These are phyloP conservation scores for Acanthaster planci DNA, from an alignment of 35 echinoderm and acorn worm species.

Conservation along the genomic window DNA sequence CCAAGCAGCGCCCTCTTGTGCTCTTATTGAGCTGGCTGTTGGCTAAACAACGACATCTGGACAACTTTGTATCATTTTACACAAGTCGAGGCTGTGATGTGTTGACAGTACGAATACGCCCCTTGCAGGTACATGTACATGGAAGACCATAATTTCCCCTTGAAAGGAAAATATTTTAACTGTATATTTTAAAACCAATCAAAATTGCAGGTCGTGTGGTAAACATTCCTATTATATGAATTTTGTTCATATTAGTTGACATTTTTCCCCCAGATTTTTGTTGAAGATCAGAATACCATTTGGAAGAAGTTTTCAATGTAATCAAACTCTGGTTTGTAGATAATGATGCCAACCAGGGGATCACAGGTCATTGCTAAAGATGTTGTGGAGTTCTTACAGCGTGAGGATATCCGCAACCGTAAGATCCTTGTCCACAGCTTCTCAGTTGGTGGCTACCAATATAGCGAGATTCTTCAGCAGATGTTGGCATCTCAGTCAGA, in stretches of 20 bases:
- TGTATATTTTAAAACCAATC: neutral
- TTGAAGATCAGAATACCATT: neutral
- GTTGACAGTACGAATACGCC: slow-evolving; percentile 46
- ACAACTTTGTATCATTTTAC: slow-evolving; percentile 67
- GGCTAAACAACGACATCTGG: slow-evolving; percentile 76
- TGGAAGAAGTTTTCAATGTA: neutral
- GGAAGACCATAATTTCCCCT: neutral
- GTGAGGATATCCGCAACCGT: slow-evolving; percentile 47
- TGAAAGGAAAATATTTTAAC: no score
- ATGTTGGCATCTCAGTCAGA: slow-evolving; percentile 50
- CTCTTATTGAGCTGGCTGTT: slow-evolving; percentile 80
- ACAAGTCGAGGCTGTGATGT: slow-evolving; percentile 80
- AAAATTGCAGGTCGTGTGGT: neutral
- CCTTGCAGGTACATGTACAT: slow-evolving; percentile 34
- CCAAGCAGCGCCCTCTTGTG: slow-evolving; percentile 64
- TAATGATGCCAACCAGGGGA: slow-evolving; percentile 4
- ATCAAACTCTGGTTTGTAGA: neutral
- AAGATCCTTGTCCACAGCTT: slow-evolving; percentile 81
- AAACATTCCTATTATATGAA: neutral
- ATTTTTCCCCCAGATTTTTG: neutral
- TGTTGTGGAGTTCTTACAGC: slow-evolving; percentile 73
- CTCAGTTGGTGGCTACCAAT: slow-evolving; percentile 83
- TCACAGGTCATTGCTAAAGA: slow-evolving; percentile 69
- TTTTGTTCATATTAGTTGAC: neutral
- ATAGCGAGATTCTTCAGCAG: slow-evolving; percentile 75